Percentiles rank a stretch among this genome's conserved stretches.
phyloP scores from a whole-genome alignment of 2,888 invertebrate species.

The Uloborus plumipes region DNA sequence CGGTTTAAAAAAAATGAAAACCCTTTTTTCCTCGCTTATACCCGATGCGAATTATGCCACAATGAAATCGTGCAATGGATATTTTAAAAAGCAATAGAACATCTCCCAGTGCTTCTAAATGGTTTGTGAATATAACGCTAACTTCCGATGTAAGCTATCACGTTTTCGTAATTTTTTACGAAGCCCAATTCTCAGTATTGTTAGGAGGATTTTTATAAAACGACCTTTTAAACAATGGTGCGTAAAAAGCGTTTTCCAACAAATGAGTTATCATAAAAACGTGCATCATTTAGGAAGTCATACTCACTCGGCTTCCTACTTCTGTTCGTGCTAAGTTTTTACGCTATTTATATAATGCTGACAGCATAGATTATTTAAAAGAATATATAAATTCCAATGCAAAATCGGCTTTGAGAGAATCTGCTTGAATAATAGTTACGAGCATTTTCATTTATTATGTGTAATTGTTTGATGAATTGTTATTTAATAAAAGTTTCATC shows the following conservation, averaged over 20 bases:
- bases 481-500: no score
- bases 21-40: no score
- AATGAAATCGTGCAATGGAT: conserved; percentile 35
- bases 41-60: not conserved
- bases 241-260: conserved; percentile 9
- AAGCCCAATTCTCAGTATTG: conserved; percentile 43
- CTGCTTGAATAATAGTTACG: no score
- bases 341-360: no score
- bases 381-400: no score
- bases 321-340: not conserved
- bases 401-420: no score
- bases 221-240: conserved; percentile 9
- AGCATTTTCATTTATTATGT: no score
- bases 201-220: conserved; percentile 9
- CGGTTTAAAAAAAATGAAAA: no score
- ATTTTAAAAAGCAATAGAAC: no score
- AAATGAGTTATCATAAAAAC: conserved; percentile 20
- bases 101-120: no score
- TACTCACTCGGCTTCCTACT: conserved; percentile 40
- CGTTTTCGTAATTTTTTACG: conserved; percentile 32
- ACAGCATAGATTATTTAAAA: no score
- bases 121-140: not conserved
- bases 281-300: conserved; percentile 27
- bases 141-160: conserved; percentile 27
- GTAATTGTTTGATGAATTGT: no score